Percentiles rank a stretch among this genome's conserved stretches.
phyloP scores from a whole-genome alignment of 2,888 invertebrate genomes.

The Latrodectus elegans region DNA sequence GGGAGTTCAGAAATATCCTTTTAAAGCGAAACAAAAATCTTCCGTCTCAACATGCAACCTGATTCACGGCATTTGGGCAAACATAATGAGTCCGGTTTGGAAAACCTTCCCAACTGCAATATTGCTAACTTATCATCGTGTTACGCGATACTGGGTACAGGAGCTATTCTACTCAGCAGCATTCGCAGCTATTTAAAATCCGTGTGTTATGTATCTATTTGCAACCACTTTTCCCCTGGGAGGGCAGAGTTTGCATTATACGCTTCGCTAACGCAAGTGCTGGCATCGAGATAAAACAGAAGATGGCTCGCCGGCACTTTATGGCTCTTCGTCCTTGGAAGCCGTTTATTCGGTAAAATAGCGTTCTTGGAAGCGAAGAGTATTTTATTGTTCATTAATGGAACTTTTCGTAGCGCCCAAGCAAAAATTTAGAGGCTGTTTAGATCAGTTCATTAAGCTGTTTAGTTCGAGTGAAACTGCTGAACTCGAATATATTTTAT shows the following conservation, averaged over 20 bases:
- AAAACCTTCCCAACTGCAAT: not conserved
- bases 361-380: not conserved
- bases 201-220: slow-evolving; percentile 59
- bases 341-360: slow-evolving; percentile 16
- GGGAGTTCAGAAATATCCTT: too few species aligned
- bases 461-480: too few species aligned
- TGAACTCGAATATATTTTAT: too few species aligned
- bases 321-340: slow-evolving; percentile 7
- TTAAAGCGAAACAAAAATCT: too few species aligned
- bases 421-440: too few species aligned
- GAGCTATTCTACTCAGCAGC: not conserved
- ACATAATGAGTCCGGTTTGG: not conserved
- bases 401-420: not conserved
- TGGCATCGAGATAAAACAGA: slow-evolving; percentile 33
- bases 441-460: too few species aligned
- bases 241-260: slow-evolving; percentile 33
- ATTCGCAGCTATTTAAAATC: slow-evolving; percentile 22
- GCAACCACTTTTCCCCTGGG: slow-evolving; percentile 12
- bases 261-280: slow-evolving; percentile 34
- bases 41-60: too few species aligned
- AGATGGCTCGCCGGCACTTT: slow-evolving; percentile 10
- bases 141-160: slow-evolving; percentile 32
- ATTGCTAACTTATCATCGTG: slow-evolving; percentile 30
- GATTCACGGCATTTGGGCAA: too few species aligned
- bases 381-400: not conserved